Conservation (phyloP, 64 coral and sea anemone genomes). For the Stichodactyla helianthus region DNA sequence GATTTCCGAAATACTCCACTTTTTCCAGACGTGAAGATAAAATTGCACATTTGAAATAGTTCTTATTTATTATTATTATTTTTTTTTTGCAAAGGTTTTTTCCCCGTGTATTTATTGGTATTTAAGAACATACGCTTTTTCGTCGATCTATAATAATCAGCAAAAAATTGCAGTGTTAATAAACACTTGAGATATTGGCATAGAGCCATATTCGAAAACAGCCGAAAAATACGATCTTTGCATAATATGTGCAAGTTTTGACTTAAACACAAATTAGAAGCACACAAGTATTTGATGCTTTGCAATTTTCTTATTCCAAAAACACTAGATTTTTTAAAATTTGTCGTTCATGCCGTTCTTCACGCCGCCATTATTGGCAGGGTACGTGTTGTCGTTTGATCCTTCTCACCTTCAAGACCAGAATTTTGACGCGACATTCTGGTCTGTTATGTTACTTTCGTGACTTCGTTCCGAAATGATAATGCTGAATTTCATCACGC, state of each 20-base stretch:
- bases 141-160: neutral
- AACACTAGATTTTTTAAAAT: neutral
- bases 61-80: neutral
- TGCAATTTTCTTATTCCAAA: neutral
- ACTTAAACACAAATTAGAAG: neutral
- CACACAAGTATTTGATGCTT: neutral
- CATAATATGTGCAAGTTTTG: neutral
- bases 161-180: neutral
- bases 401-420: neutral
- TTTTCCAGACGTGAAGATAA: neutral
- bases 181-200: neutral
- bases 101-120: no score
- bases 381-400: constrained; percentile 3
- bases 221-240: neutral
- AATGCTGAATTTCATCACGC: neutral
- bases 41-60: neutral
- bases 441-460: no score
- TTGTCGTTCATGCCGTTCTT: neutral
- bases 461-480: neutral
- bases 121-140: no score
- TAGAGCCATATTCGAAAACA: neutral
- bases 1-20: neutral
- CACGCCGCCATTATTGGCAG: neutral
- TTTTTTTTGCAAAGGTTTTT: no score
- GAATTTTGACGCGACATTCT: no score